phyloP scores from a whole-genome alignment of 2,797 vertebrate species.

The Falco rusticolus region DNA sequence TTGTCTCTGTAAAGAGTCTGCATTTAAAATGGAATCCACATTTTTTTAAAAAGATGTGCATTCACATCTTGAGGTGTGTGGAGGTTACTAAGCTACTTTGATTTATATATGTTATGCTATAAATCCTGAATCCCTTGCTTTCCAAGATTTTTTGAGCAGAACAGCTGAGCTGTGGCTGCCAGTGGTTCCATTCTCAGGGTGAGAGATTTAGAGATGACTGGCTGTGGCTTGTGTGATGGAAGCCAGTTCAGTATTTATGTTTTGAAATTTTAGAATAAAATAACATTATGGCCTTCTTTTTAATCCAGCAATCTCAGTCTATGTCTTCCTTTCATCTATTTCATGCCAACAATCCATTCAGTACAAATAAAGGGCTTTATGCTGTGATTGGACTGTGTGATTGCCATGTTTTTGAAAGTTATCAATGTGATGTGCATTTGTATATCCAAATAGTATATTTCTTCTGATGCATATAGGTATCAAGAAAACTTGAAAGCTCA shows the following conservation, averaged over 20 bases:
- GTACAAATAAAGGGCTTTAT: not conserved
- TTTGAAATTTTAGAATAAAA: constrained; percentile 11
- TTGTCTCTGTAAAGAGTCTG: not conserved
- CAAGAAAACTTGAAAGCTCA: constrained; percentile 7
- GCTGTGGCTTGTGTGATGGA: not conserved
- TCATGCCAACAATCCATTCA: not conserved
- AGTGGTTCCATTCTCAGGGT: not conserved
- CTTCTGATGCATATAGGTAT: not conserved
- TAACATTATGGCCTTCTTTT: not conserved
- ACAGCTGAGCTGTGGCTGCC: not conserved
- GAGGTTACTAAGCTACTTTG: not conserved
- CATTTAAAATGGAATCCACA: not conserved
- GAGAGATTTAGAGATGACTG: constrained; percentile 7
- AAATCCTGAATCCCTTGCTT: constrained; percentile 26
- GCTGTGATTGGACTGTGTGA: not conserved
- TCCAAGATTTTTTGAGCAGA: not conserved
- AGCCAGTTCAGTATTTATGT: constrained; percentile 4
- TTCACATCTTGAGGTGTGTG: not conserved
- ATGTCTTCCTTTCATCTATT: not conserved
- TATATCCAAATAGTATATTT: not conserved
- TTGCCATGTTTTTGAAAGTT: not conserved
- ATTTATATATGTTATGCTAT: constrained; percentile 1
- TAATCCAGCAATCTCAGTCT: not conserved
- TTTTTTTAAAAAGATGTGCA: not conserved
- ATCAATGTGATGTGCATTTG: not conserved